Base-by-base conservation (phyloP, 2,113 vertebrate species). In the Pelecanus crispus region DNA sequence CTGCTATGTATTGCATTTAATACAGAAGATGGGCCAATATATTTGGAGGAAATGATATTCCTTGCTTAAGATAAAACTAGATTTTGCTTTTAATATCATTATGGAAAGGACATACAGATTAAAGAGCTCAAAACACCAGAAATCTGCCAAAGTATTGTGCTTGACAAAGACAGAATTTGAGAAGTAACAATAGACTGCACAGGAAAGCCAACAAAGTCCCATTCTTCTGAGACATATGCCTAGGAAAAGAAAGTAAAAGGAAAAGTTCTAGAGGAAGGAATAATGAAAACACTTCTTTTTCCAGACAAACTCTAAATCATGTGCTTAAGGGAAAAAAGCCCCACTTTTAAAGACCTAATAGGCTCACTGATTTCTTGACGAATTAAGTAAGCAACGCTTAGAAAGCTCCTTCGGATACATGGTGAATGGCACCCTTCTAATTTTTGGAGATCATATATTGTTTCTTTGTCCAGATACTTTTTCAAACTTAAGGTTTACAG, bases 11-110 rank as follows among this genome's bases (percentile, higher is more conserved):
- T 1, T 56, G 21, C 29, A 7, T 85, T 93, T 52, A 72, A 79
- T 59, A 47, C 8, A 86, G 67, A 87, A 81, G 59, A 88, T 26
- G 7, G 10, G 17, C 5, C 38, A 34, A 65, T 50, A 34, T 44
- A 47, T 61, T 70, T 72, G 44, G 31, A 88, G 15, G 14, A 90
- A 85, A 85, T 55, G 0, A 52, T 93, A 88, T 56, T 65, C 16
- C 18, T 61, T 49, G 11, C 36, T 61, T 50, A 88, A 90, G 36
- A 84, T 47, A 89, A 92, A 94, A 74, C 14, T 61, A 6, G n/a
- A 81, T 68, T 95, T 96, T 92, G 29, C 31, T 89, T 87, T 93
- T 79, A 84, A 13, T 68, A 56, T 42, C n/a, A 67, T 87, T 87
- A 79, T 21, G 29, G 21, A 85, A 90, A 62, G 20, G 22, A 24